These are phyloP conservation scores for Alethe castanea DNA, from an alignment of 2,113 vertebrate species.

Conservation along the genomic window DNA sequence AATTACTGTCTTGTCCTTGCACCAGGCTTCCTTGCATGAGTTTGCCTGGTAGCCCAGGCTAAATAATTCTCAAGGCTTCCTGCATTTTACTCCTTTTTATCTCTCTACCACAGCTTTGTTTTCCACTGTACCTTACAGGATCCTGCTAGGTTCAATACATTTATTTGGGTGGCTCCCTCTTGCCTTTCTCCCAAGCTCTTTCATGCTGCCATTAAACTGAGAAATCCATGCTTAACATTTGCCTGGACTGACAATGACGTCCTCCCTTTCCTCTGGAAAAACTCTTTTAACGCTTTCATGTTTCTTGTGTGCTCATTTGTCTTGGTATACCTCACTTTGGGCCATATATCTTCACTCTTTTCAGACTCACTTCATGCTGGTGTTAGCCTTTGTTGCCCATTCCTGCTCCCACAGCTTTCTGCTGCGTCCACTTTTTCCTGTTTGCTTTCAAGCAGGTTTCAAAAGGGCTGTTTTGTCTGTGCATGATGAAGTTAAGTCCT, in stretches of 20 bases:
- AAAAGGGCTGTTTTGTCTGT: neutral
- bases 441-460: neutral
- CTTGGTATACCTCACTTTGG: accelerated
- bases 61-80: neutral
- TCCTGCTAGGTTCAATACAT: neutral
- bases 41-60: neutral
- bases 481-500: neutral
- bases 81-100: neutral
- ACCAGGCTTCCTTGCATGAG: neutral
- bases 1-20: neutral
- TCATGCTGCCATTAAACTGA: neutral
- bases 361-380: neutral
- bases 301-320: neutral
- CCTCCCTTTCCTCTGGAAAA: neutral
- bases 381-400: neutral
- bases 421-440: neutral
- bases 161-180: neutral
- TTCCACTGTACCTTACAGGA: neutral
- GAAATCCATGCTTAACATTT: neutral
- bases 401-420: neutral
- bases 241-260: neutral
- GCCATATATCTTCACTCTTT: neutral
- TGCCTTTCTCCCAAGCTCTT: neutral
- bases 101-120: neutral
- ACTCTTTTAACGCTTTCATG: neutral